phyloP scores from a whole-genome alignment of 2,113 vertebrate genomes.

The Pardalotus punctatus region DNA sequence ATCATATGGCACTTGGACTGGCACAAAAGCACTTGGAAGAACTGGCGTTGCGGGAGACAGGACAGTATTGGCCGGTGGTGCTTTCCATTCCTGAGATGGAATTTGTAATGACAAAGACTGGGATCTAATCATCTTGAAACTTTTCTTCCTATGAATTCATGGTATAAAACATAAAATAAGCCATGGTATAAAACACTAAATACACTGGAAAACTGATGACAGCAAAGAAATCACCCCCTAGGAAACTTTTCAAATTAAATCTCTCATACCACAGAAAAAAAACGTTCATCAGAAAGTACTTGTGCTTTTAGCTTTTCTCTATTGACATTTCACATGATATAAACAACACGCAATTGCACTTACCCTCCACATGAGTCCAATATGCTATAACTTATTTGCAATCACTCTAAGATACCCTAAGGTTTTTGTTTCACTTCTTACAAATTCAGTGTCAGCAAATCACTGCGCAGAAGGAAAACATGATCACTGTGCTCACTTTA shows the following conservation, averaged over 20 bases:
- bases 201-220: background rate
- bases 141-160: conserved; percentile 85
- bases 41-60: conserved; percentile 60
- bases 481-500: background rate
- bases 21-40: conserved; percentile 17
- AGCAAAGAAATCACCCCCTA: background rate
- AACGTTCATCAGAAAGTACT: background rate
- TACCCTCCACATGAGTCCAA: background rate
- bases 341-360: background rate
- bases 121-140: conserved; percentile 91
- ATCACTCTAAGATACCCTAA: background rate
- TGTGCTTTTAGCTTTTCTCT: background rate
- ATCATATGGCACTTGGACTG: conserved; percentile 55
- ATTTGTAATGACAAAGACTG: conserved; percentile 89
- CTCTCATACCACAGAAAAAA: background rate
- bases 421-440: background rate
- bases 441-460: background rate
- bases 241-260: background rate
- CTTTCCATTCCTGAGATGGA: conserved; percentile 75
- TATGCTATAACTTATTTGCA: background rate
- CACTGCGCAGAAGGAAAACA: background rate
- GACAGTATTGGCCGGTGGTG: conserved; percentile 56
- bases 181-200: conserved; percentile 22
- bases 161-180: conserved; percentile 50
- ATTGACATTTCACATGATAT: background rate